Percentiles rank a stretch among this genome's conserved stretches.
Conservation (phyloP, 2,888 invertebrate genomes). For the Rhamphomyia laevipes region DNA sequence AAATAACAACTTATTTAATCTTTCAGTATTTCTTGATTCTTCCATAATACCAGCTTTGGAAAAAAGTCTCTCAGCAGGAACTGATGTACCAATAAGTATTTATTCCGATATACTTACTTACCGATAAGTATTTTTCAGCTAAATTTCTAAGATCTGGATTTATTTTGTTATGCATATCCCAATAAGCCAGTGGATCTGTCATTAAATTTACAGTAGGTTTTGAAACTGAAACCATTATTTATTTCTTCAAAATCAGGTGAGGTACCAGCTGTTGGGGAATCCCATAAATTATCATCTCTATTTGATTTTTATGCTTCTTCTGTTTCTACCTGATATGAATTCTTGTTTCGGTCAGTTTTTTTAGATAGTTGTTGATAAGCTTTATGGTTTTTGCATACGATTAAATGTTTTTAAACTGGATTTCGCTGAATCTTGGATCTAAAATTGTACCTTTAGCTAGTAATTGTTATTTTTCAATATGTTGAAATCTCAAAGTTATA, state of each 20-base stretch:
- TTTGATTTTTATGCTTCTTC: too few species aligned
- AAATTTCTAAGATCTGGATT: not conserved
- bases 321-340: too few species aligned
- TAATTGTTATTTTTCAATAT: constrained; percentile 7
- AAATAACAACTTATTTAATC: too few species aligned
- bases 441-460: constrained; percentile 10
- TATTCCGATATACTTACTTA: too few species aligned
- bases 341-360: not conserved
- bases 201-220: not conserved
- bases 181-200: not conserved
- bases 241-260: too few species aligned
- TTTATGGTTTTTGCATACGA: constrained; percentile 3
- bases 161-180: not conserved
- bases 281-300: too few species aligned
- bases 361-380: not conserved
- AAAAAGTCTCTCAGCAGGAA: not conserved
- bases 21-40: too few species aligned
- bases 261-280: too few species aligned
- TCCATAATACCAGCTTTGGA: too few species aligned
- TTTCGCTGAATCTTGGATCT: constrained; percentile 13
- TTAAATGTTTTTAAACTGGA: constrained; percentile 9
- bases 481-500: constrained; percentile 7
- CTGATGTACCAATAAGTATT: not conserved
- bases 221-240: not conserved
- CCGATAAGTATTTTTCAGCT: not conserved